Evolutionary conservation across 2,113 vertebrate genomes (phyloP).

Genomic region (Delphinapterus leucas): DNA sequence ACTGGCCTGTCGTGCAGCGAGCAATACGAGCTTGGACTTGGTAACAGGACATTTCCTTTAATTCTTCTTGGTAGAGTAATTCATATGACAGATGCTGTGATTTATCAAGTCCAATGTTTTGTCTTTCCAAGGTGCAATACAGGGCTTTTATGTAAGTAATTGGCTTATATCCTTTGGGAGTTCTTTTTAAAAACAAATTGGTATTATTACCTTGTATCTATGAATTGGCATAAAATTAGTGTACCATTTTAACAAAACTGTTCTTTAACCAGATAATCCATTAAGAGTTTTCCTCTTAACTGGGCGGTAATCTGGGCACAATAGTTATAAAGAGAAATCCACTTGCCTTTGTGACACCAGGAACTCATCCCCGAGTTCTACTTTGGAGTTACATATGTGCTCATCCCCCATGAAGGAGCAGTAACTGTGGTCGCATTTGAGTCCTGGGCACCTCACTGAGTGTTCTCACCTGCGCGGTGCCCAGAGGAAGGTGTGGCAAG

Average conservation of each 20-base stretch:
- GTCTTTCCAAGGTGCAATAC: no score
- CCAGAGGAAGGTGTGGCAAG: background rate
- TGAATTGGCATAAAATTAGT: conserved; percentile 15
- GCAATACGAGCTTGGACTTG: no score
- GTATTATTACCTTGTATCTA: background rate
- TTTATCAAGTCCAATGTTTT: no score
- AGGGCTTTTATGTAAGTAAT: background rate
- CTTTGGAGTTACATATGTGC: background rate
- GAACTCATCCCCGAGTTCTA: background rate
- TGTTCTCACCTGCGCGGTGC: background rate
- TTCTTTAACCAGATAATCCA: conserved; percentile 47
- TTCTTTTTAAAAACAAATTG: background rate
- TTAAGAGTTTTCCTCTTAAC: conserved; percentile 31
- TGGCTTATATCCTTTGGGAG: background rate
- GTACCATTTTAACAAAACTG: conserved; percentile 38
- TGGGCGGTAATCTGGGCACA: background rate
- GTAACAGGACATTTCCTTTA: no score
- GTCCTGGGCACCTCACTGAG: background rate
- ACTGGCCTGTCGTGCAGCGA: no score
- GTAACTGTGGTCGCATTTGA: background rate
- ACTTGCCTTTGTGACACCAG: background rate
- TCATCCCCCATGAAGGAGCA: background rate
- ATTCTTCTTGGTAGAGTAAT: no score
- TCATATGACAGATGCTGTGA: no score
- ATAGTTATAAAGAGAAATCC: background rate